Evolutionary conservation across 2,797 vertebrate species (phyloP).

Genomic region (Anguilla pacifica): DNA sequence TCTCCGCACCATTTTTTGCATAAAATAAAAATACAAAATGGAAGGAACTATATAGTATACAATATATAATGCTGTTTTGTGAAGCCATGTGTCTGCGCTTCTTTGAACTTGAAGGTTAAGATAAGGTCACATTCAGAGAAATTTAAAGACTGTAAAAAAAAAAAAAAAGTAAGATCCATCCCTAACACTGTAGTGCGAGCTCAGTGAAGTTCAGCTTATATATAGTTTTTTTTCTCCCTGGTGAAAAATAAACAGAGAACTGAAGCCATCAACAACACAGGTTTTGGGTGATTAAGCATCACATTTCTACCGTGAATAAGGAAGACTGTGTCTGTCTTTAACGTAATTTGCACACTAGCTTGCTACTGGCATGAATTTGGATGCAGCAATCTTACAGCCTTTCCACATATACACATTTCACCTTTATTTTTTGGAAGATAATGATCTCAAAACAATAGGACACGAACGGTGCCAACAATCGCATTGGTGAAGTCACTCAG

Average conservation of each 20-base stretch:
- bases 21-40: too few species aligned
- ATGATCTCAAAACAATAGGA: neutral
- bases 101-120: neutral
- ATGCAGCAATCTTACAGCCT: neutral
- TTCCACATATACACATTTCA: neutral
- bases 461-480: neutral
- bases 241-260: neutral
- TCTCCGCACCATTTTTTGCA: too few species aligned
- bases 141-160: neutral
- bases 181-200: neutral
- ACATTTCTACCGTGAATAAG: too few species aligned
- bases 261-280: neutral
- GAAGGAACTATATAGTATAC: too few species aligned
- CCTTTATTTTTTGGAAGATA: neutral
- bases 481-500: neutral
- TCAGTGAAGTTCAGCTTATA: neutral
- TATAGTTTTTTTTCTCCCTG: neutral
- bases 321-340: too few species aligned
- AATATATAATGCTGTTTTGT: too few species aligned
- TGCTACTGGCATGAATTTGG: neutral
- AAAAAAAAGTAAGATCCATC: too few species aligned
- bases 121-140: neutral
- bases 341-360: neutral
- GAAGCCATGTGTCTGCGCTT: neutral
- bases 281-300: too few species aligned